Conservation (phyloP, 2,888 invertebrate genomes). For the Myathropa florea region DNA sequence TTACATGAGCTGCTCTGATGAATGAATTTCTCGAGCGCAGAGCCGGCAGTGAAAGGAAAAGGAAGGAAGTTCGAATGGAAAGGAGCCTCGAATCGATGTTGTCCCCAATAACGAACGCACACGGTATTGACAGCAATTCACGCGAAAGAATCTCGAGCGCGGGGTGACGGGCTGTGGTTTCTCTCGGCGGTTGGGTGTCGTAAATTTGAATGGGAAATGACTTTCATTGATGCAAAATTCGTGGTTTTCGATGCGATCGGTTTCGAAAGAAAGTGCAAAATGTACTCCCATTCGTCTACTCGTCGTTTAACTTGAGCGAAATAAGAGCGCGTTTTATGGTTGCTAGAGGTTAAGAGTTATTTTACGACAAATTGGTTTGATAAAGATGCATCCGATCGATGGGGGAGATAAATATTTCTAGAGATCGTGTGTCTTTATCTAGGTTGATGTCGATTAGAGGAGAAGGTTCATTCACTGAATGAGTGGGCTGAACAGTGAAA, state of each 20-base stretch:
- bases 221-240: background rate
- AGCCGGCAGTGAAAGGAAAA: background rate
- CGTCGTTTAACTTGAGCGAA: no score
- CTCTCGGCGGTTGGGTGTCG: background rate
- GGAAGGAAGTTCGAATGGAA: background rate
- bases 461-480: background rate
- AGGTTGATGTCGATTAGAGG: background rate
- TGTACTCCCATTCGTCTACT: background rate
- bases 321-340: no score
- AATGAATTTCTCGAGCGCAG: background rate
- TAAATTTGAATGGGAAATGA: background rate
- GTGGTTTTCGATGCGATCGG: background rate
- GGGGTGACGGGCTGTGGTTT: background rate
- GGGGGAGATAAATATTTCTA: background rate
- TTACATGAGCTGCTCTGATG: background rate
- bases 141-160: background rate
- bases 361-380: no score
- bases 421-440: background rate
- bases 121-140: background rate
- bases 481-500: background rate
- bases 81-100: background rate
- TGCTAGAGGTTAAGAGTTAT: no score
- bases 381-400: no score
- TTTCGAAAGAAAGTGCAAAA: background rate
- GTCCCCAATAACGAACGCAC: background rate